Percentiles rank a stretch among this genome's conserved stretches.
phyloP scores from a whole-genome alignment of 2,113 vertebrate species.

The Percina caprodes region DNA sequence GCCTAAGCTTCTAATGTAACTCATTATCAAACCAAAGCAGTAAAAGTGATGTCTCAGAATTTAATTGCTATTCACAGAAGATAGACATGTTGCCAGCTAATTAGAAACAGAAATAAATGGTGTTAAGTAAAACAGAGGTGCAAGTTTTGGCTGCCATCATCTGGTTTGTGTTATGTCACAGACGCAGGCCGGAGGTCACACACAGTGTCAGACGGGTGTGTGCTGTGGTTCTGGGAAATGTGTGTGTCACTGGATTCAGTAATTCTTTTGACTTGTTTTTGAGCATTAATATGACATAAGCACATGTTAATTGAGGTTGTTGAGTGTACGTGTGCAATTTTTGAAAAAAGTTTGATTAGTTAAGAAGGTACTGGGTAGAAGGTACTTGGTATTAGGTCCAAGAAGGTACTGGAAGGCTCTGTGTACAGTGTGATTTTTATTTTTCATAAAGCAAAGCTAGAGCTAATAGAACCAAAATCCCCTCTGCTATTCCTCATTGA shows the following conservation, averaged over 20 bases:
- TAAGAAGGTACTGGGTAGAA: too few relatives aligned
- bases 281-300: neutral
- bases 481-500: too few relatives aligned
- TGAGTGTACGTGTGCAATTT: neutral
- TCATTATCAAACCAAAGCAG: too few relatives aligned
- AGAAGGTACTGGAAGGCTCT: neutral
- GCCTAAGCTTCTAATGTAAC: too few relatives aligned
- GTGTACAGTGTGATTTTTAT: neutral
- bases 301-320: neutral
- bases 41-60: too few relatives aligned
- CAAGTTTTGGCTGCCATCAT: neutral
- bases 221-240: constrained; percentile 18
- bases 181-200: neutral
- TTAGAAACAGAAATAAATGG: neutral
- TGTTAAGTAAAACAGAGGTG: neutral
- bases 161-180: constrained; percentile 2
- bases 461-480: too few relatives aligned
- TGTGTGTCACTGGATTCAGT: constrained; percentile 11
- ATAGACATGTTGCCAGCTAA: neutral
- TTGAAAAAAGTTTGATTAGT: neutral
- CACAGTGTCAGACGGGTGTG: constrained; percentile 3
- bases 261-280: neutral
- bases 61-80: neutral
- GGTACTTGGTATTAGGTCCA: too few relatives aligned
- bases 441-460: too few relatives aligned